These are phyloP conservation scores for Troides aeacus DNA, from an alignment of 2,888 invertebrate genomes.

Conservation along the genomic window DNA sequence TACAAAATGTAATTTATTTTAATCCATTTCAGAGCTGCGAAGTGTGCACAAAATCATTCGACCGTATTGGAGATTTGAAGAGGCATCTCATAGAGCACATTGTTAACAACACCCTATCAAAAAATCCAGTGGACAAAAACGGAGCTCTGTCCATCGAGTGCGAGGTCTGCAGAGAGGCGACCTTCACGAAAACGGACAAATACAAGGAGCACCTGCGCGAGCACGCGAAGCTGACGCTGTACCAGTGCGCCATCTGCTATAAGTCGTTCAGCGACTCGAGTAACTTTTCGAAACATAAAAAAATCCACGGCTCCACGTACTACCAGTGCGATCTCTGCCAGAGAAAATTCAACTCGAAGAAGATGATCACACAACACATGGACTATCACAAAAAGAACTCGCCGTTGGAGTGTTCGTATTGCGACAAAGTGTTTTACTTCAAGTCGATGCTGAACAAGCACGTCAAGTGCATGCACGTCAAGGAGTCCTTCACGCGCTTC, in stretches of 20 bases:
- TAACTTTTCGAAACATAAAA: slow-evolving; percentile 76
- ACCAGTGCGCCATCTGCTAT: slow-evolving; percentile 72
- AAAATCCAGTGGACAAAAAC: slow-evolving; percentile 55
- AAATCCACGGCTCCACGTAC: slow-evolving; percentile 63
- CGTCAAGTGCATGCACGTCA: slow-evolving; percentile 56
- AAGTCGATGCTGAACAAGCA: slow-evolving; percentile 72
- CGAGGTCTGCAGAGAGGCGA: slow-evolving; percentile 57
- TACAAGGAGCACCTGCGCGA: slow-evolving; percentile 72
- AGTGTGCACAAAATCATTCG: slow-evolving; percentile 66
- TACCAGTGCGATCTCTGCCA: slow-evolving; percentile 72
- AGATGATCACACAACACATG: slow-evolving; percentile 70
- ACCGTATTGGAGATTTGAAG: slow-evolving; percentile 69
- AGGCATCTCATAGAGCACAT: slow-evolving; percentile 75
- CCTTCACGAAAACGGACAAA: slow-evolving; percentile 63
- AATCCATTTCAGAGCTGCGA: slow-evolving; percentile 55
- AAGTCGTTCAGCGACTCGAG: slow-evolving; percentile 75
- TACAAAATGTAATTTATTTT: neutral
- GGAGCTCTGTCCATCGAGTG: slow-evolving; percentile 63
- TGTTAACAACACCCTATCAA: slow-evolving; percentile 61
- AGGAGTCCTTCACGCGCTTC: slow-evolving; percentile 44
- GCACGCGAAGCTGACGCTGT: slow-evolving; percentile 71
- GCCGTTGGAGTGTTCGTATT: slow-evolving; percentile 57
- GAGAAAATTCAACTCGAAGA: slow-evolving; percentile 73
- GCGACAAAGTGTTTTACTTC: slow-evolving; percentile 63
- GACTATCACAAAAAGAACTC: slow-evolving; percentile 63